These are phyloP conservation scores for Aepyceros melampus DNA, from an alignment of 2,113 vertebrate species.

Conservation along the genomic window DNA sequence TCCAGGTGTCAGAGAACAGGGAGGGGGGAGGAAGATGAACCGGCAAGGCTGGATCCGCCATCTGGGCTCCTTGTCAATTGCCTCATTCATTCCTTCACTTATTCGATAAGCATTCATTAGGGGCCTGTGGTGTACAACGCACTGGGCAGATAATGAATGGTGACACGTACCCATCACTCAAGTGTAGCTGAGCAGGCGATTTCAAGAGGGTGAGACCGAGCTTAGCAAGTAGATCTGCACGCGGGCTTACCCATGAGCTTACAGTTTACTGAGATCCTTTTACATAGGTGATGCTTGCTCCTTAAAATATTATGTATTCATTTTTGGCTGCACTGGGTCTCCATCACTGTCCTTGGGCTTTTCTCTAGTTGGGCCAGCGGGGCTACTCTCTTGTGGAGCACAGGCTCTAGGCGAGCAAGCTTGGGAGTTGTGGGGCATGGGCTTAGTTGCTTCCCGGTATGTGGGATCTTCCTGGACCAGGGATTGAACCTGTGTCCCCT, in stretches of 20 bases:
- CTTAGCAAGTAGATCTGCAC: background rate
- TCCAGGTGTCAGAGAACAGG: background rate
- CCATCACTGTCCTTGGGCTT: background rate
- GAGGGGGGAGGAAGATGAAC: no score
- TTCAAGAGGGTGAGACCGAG: background rate
- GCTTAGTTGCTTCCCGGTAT: background rate
- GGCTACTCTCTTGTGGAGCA: background rate
- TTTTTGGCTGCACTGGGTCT: background rate
- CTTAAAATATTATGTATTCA: background rate
- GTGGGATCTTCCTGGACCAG: background rate
- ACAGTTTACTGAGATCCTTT: background rate
- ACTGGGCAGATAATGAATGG: background rate
- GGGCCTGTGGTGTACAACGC: background rate
- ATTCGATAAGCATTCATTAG: no score
- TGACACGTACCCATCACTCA: background rate
- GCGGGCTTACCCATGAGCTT: fast-evolving
- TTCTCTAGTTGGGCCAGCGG: background rate
- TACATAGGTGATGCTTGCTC: background rate
- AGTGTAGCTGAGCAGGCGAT: background rate
- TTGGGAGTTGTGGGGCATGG: background rate
- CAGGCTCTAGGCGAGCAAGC: background rate
- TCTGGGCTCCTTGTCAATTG: background rate
- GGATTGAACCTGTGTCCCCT: background rate
- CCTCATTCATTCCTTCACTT: background rate
- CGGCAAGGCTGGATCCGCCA: background rate